Percentiles rank a stretch among this genome's conserved stretches.
Conservation (phyloP, 2,113 vertebrate species). For the Megaceryle torquata region DNA sequence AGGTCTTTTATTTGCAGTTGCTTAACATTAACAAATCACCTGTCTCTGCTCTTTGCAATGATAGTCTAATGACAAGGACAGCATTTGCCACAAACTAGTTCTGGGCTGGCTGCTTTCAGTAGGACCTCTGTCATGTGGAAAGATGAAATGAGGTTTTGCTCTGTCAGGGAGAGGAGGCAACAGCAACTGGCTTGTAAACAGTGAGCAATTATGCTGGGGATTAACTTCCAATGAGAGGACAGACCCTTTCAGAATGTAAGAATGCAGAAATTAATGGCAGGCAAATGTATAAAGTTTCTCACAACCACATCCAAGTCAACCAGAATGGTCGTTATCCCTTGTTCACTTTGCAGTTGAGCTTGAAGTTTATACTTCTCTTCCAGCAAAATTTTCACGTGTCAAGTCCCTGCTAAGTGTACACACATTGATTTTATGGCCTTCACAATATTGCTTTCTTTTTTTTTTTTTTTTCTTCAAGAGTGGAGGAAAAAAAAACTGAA, state of each 20-base stretch:
- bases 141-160: neutral
- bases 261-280: neutral
- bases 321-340: neutral
- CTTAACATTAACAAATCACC: neutral
- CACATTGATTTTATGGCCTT: constrained; percentile 52
- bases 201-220: neutral
- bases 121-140: neutral
- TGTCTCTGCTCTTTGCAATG: neutral
- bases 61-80: neutral
- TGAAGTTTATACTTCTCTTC: constrained; percentile 28
- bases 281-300: neutral
- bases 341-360: neutral
- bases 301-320: neutral
- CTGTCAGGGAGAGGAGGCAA: neutral
- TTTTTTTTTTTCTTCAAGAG: neutral
- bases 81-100: neutral
- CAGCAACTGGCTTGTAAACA: neutral
- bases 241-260: neutral
- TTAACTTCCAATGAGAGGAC: constrained; percentile 21
- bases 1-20: neutral
- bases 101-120: neutral
- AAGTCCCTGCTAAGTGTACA: constrained; percentile 39
- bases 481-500: constrained; percentile 28
- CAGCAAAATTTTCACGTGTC: constrained; percentile 12
- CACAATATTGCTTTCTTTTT: neutral